phyloP scores from a whole-genome alignment of 2,113 vertebrate genomes.

The Oxyura jamaicensis region DNA sequence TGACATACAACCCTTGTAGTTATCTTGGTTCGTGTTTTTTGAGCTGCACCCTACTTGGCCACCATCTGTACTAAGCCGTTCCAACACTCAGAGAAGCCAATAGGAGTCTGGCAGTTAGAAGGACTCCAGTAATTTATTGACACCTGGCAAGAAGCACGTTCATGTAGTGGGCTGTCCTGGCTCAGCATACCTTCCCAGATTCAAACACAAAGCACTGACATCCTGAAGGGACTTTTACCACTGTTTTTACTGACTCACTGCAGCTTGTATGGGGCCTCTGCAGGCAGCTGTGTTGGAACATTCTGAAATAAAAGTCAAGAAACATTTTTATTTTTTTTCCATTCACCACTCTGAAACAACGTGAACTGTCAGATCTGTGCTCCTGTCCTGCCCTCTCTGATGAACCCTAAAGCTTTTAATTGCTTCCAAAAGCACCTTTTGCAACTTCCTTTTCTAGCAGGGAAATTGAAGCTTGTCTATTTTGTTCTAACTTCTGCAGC shows the following conservation, averaged over 20 bases:
- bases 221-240: neutral
- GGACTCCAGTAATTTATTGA: neutral
- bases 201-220: neutral
- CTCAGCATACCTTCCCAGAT: neutral
- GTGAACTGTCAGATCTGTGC: neutral
- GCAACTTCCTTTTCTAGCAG: neutral
- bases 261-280: neutral
- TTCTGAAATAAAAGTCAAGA: neutral
- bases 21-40: neutral
- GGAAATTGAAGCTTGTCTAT: neutral
- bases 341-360: neutral
- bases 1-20: neutral
- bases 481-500: neutral
- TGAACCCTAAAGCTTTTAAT: neutral
- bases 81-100: fast-evolving
- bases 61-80: neutral
- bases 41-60: neutral
- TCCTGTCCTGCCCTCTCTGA: neutral
- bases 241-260: neutral
- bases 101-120: neutral
- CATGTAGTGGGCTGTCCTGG: neutral
- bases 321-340: neutral
- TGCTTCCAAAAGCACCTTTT: neutral
- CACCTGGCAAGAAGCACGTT: neutral
- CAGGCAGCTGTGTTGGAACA: neutral